Percentiles rank a stretch among this genome's conserved stretches.
phyloP scores from a whole-genome alignment of 37 sponge, comb jelly and placozoan species.

The Crambe crambe region DNA sequence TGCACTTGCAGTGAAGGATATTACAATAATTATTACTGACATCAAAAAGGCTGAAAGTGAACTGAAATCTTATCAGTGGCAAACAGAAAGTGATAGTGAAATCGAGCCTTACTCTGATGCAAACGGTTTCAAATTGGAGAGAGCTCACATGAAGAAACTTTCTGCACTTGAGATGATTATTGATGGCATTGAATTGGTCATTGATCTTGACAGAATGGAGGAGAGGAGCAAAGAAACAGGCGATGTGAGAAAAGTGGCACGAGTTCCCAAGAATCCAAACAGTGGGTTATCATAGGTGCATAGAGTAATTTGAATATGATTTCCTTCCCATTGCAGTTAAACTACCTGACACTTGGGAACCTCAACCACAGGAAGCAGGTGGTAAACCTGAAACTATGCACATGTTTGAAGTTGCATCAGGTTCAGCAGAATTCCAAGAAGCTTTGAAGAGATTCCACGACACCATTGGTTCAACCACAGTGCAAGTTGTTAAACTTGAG shows the following conservation, averaged over 20 bases:
- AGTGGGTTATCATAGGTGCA: no score
- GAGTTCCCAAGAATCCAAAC: no score
- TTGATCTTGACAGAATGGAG: constrained; percentile 15
- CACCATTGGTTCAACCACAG: neutral
- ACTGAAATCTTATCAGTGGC: constrained; percentile 21
- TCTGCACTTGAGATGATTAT: constrained; percentile 7
- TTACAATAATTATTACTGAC: neutral
- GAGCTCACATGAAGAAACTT: constrained; percentile 19
- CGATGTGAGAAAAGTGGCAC: neutral
- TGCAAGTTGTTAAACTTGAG: constrained; percentile 10
- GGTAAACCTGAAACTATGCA: constrained; percentile 12
- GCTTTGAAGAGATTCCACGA: constrained; percentile 38
- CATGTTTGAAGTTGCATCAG: constrained; percentile 16
- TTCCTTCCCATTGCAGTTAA: neutral
- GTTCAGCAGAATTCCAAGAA: constrained; percentile 13
- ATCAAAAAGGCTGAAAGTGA: neutral
- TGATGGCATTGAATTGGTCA: neutral
- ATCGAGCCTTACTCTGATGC: constrained; percentile 2
- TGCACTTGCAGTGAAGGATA: neutral
- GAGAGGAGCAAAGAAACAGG: constrained; percentile 27
- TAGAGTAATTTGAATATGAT: neutral
- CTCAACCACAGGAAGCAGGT: constrained; percentile 18
- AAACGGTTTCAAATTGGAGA: constrained; percentile 22
- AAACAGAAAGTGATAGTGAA: constrained; percentile 14
- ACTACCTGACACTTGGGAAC: constrained; percentile 33